Percentiles rank a stretch among this genome's conserved stretches.
Evolutionary conservation across 2,113 vertebrate genomes (phyloP).

Genomic region (Brachionichthys hirsutus): DNA sequence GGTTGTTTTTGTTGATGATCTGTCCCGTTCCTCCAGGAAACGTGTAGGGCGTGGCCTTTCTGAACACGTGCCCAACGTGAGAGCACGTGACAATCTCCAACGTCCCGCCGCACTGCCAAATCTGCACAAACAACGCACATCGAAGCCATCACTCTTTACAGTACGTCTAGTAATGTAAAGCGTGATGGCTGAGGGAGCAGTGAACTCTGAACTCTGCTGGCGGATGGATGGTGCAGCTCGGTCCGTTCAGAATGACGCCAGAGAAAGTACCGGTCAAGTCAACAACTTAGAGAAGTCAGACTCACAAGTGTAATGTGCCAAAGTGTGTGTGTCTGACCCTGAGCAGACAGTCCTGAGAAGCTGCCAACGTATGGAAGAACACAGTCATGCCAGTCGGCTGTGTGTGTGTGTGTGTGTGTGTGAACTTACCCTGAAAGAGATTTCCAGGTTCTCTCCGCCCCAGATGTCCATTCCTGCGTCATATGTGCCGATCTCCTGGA

Average conservation of each 20-base stretch:
- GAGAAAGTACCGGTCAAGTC: conserved; percentile 28
- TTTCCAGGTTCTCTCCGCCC: conserved; percentile 99
- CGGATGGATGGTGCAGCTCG: conserved; percentile 13
- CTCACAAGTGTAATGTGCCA: conserved; percentile 12
- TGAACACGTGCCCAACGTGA: conserved; percentile 97
- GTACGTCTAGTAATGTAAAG: not conserved
- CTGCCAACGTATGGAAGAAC: conserved; percentile 38
- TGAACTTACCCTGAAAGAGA: conserved; percentile 92
- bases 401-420: conserved; percentile 38
- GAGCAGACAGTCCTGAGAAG: conserved; percentile 23
- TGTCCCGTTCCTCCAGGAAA: conserved; percentile 98
- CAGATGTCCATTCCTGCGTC: conserved; percentile 99
- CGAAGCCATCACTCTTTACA: no score
- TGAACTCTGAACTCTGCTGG: conserved; percentile 12
- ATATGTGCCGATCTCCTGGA: conserved; percentile 97
- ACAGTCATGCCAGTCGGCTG: conserved; percentile 27
- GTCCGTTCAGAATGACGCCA: conserved; percentile 22
- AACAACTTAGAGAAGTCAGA: conserved; percentile 30
- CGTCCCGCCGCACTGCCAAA: conserved; percentile 98
- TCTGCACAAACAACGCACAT: conserved; percentile 73
- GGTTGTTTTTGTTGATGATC: conserved; percentile 99
- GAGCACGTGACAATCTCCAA: conserved; percentile 98
- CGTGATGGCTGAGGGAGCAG: not conserved
- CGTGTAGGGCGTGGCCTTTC: conserved; percentile 97
- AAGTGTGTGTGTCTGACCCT: not conserved